phyloP scores from a whole-genome alignment of 1,140 invertebrate genomes.

The Nixonia krombeini region DNA sequence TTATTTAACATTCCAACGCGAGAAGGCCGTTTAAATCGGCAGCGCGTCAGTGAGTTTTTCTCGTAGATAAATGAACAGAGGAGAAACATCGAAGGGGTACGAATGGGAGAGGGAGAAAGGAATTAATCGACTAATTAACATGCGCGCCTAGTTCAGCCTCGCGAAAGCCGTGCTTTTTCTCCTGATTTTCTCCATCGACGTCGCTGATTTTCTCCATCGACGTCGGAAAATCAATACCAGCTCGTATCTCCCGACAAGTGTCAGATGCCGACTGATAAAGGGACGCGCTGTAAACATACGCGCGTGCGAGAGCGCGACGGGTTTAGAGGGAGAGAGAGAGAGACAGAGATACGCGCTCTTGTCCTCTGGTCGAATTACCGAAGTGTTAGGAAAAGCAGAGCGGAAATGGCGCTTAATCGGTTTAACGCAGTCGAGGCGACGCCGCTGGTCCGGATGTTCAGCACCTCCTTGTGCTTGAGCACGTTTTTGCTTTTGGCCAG shows the following conservation, averaged over 20 bases:
- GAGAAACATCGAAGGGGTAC: background rate
- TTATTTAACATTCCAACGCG: background rate
- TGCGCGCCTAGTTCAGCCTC: background rate
- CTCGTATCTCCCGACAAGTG: no score
- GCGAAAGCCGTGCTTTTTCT: background rate
- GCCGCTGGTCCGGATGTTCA: constrained; percentile 44
- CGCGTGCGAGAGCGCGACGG: no score
- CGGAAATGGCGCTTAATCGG: constrained; percentile 46
- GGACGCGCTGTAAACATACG: no score
- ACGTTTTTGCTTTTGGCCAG: constrained; percentile 61
- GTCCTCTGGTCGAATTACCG: constrained; percentile 46
- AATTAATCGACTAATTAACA: constrained; percentile 13
- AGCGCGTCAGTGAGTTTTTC: background rate
- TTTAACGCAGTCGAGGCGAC: constrained; percentile 17
- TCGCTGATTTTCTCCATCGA: no score
- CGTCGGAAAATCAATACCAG: constrained; percentile 10
- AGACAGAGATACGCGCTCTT: background rate
- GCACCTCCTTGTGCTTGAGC: constrained; percentile 58
- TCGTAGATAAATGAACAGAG: background rate
- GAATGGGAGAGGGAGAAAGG: background rate
- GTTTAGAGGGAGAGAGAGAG: no score
- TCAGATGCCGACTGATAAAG: no score
- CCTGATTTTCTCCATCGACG: background rate
- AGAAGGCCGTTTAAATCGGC: background rate
- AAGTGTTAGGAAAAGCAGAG: constrained; percentile 45